A percentile compares a stretch with the other conserved stretches of the same genome.
Evolutionary conservation across 92 coral and sea anemone genomes (phyloP).

Genomic region (Ricordea florida): DNA sequence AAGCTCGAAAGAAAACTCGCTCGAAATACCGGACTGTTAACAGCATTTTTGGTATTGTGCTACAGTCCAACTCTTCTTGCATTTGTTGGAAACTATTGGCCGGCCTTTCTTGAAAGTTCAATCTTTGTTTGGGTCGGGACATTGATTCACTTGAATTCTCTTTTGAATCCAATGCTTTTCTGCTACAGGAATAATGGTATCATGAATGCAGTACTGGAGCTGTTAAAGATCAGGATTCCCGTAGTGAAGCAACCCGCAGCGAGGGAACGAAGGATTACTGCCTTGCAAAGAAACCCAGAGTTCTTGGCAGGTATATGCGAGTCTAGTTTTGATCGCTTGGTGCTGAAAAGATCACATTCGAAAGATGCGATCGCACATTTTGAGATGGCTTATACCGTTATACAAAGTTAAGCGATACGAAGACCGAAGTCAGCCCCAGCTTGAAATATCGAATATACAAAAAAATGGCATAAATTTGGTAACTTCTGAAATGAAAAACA

Average conservation of each 20-base stretch:
- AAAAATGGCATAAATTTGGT: too few relatives aligned
- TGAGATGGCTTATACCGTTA: too few relatives aligned
- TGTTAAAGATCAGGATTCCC: not conserved
- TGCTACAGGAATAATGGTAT: not conserved
- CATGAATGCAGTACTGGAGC: not conserved
- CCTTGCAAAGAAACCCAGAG: too few relatives aligned
- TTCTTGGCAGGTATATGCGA: too few relatives aligned
- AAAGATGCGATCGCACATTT: too few relatives aligned
- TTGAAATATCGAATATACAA: too few relatives aligned
- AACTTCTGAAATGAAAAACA: too few relatives aligned
- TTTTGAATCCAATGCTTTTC: not conserved
- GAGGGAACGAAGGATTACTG: too few relatives aligned
- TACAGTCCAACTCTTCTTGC: constrained; percentile 7
- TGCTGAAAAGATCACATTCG: too few relatives aligned
- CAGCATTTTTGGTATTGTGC: not conserved
- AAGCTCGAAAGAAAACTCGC: constrained; percentile 1
- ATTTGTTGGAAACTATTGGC: not conserved
- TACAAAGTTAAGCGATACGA: too few relatives aligned
- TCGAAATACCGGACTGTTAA: not conserved
- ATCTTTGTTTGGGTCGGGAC: constrained; percentile 16
- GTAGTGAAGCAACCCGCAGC: not conserved
- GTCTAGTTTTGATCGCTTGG: too few relatives aligned
- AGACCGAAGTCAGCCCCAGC: too few relatives aligned
- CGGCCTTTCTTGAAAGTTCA: constrained; percentile 18
- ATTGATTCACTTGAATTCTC: constrained; percentile 22